Base-by-base conservation (phyloP, 2,797 vertebrate species). In the Diceros bicornis region DNA sequence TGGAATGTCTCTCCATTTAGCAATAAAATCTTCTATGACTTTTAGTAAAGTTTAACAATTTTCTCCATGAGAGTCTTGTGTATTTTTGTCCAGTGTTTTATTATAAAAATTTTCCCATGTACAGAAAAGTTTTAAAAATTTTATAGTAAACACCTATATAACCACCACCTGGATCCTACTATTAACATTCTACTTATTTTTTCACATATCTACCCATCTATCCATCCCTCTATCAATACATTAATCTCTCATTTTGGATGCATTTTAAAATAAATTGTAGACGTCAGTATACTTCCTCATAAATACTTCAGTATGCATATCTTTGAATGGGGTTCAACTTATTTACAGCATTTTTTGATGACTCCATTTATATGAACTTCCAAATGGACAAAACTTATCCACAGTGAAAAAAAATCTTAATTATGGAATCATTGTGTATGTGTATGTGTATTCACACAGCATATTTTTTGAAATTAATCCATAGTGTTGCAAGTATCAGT, bases 1-100 rank as follows among this genome's bases (percentile, higher is more conserved):
- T 57, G 14, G 10, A 61, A 12, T 21, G 5, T 82, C 20, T 82
- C 13, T 69, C 21, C 12, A 47, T 16, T 85, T 79, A 79, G 66
- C 78, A 47, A 88, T 57, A 79, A 79, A 71, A 62, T 91, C 16
- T 66, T 82, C 72, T 41, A 41, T 10, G 11, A 37, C 4, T 64
- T 94, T 95, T 75, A 75, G 12, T 55, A 88, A 96, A 93, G 23
- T 92, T 77, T 77, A 74, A 59, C 32, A 75, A 29, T 55, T 23
- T 86, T 64, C 18, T 32, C 41, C 41, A 34, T 59, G 86, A 66
- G 37, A 10, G 29, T 69, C 72, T 93, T 34, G 11, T 57, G n/a
- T 44, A 72, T 44, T 79, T 93, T 93, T 71, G 29, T 21, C 29
- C 32, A 91, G 17, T 55, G 5, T 64, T 74, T 89, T 4, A 25